Base-by-base conservation (phyloP, 2,888 invertebrate species). In the Plusia festucae region DNA sequence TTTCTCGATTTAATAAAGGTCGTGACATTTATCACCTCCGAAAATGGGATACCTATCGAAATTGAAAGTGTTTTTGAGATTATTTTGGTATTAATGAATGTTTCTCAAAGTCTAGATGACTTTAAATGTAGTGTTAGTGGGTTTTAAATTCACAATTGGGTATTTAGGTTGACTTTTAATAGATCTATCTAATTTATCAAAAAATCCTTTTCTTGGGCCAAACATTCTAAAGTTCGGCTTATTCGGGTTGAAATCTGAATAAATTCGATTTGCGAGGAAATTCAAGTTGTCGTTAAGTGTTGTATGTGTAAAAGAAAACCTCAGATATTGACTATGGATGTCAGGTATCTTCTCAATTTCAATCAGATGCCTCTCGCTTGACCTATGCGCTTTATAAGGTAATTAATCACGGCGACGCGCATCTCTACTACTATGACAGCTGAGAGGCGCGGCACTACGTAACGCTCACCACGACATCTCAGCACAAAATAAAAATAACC, bases 371-470 rank as follows among this genome's bases (percentile, higher is more conserved):
- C 18, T 7, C 20, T 60, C 58, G 40, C 62, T 22, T 77, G 74
- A 76, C 78, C 74, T 53, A 73, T 9, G 32, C 34, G 60, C 65
- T 53, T 30, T 55, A 56, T 53, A 65, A 63, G 66, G 57, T 62
- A 71, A 51, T 68, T 74, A 68, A 74, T 77, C 54, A 71, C 46
- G 30, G 61, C 56, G 56, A 62, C 64, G 24, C 56, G 52, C 57
- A 68, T 76, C 71, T 53, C 66, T 78, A 77, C 74, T 62, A 53
- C 53, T 60, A 52, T 71, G 62, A 77, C 68, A 57, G 49, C 22
- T 64, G 53, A 77, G 78, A 77, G 76, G 76, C 66, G 65, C 71
- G 76, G 68, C 74, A 61, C 64, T 62, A 78, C 76, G 76, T 78
- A 77, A 68, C 51, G 51, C 0, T 57, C 57, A 59, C 34, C 52